These are phyloP conservation scores for Pantherophis guttatus DNA, from an alignment of 2,113 vertebrate genomes.

Conservation along the genomic window DNA sequence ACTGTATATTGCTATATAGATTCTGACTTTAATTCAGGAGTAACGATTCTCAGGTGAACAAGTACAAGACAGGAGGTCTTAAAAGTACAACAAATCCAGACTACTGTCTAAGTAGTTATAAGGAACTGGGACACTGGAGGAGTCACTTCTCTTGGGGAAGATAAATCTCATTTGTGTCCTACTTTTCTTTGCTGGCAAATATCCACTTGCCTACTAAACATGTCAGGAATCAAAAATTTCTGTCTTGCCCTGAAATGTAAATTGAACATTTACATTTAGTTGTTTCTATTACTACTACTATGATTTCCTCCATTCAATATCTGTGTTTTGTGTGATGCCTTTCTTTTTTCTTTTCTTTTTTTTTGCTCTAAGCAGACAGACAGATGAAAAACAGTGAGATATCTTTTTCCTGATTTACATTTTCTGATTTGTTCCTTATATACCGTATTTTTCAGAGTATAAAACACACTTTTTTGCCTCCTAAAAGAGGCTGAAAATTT, in stretches of 20 bases:
- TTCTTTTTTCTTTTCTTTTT: not conserved
- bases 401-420: not conserved
- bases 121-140: not conserved
- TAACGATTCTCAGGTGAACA: not conserved
- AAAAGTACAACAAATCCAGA: not conserved
- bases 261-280: not conserved
- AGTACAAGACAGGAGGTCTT: constrained; percentile 1
- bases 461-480: no score
- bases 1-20: not conserved
- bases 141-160: not conserved
- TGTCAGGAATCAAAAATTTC: not conserved
- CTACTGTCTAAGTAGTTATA: not conserved
- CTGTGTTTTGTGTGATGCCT: not conserved
- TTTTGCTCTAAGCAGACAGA: not conserved
- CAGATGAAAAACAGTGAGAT: not conserved
- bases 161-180: not conserved
- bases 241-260: not conserved
- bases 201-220: not conserved
- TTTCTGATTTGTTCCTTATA: not conserved
- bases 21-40: not conserved
- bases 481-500: no score
- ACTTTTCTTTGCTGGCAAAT: not conserved
- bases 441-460: no score
- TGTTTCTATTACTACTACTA: not conserved
- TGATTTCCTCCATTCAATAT: not conserved